Evolutionary conservation across 2,113 vertebrate species (phyloP).

Genomic region (Axis porcinus): DNA sequence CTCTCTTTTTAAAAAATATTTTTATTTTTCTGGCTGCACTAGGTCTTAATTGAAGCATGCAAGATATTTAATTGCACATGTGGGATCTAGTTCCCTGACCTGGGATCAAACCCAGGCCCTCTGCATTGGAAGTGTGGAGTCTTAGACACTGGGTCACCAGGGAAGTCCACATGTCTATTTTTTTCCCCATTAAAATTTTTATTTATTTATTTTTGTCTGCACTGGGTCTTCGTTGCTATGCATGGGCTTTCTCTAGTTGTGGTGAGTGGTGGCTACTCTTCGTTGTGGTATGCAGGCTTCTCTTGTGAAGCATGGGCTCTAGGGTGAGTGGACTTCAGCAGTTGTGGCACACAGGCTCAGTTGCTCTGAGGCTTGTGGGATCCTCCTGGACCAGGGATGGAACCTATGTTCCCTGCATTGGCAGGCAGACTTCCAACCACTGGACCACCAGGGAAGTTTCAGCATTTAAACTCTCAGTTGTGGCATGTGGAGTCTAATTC

Average conservation of each 20-base stretch:
- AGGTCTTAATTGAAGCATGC: neutral
- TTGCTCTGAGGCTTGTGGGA: neutral
- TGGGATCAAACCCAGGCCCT: neutral
- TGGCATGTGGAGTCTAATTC: neutral
- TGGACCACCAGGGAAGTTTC: neutral
- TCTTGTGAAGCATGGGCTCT: neutral
- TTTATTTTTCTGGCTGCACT: neutral
- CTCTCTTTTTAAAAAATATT: neutral
- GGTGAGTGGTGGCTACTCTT: neutral
- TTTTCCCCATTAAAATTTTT: neutral
- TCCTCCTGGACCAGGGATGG: neutral
- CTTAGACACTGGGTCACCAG: neutral
- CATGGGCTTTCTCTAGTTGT: neutral
- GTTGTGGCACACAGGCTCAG: neutral
- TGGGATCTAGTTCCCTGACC: neutral
- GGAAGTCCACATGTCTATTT: neutral
- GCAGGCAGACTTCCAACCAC: neutral
- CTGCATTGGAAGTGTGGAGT: neutral
- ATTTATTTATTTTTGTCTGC: neutral
- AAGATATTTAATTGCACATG: neutral
- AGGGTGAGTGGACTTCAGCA: neutral
- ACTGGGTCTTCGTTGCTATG: neutral
- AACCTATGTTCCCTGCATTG: neutral
- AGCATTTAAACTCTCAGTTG: neutral
- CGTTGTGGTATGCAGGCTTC: neutral